Percentiles rank a stretch among this genome's conserved stretches.
Conservation (phyloP, 2,113 vertebrate species). For the Tupaia tana region DNA sequence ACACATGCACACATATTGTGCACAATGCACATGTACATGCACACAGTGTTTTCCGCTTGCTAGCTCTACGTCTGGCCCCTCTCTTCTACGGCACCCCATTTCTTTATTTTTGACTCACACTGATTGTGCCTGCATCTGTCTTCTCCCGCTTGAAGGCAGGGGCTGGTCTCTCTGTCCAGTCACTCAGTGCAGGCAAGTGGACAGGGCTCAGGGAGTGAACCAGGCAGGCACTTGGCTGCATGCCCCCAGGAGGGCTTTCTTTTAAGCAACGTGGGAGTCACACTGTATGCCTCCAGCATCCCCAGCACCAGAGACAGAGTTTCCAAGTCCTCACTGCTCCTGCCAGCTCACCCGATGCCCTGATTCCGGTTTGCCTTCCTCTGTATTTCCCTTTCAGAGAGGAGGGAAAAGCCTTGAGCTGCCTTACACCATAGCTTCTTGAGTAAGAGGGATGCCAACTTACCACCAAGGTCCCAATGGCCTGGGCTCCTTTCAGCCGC, state of each 20-base stretch:
- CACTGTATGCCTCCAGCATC: fast-evolving
- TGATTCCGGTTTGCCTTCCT: background rate
- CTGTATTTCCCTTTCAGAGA: background rate
- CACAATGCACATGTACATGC: fast-evolving
- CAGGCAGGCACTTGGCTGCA: fast-evolving
- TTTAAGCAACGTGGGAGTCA: background rate
- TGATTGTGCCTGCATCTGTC: background rate
- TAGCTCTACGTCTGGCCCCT: background rate
- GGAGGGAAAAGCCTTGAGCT: background rate
- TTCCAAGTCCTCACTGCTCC: background rate
- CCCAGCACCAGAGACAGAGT: background rate
- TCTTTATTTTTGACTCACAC: background rate
- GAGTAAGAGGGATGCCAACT: slow-evolving; percentile 30
- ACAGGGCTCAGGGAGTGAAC: background rate
- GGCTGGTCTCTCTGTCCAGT: background rate
- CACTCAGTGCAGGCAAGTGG: no score
- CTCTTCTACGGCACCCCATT: background rate
- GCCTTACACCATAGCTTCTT: background rate
- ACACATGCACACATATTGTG: background rate
- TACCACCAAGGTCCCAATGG: slow-evolving; percentile 66
- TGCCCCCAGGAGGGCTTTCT: background rate
- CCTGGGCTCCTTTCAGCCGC: background rate
- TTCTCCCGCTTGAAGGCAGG: background rate
- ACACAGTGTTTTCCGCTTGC: background rate
- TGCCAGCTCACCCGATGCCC: background rate